Conservation (phyloP, 2,888 invertebrate genomes). For the Drosophila meridiana region DNA sequence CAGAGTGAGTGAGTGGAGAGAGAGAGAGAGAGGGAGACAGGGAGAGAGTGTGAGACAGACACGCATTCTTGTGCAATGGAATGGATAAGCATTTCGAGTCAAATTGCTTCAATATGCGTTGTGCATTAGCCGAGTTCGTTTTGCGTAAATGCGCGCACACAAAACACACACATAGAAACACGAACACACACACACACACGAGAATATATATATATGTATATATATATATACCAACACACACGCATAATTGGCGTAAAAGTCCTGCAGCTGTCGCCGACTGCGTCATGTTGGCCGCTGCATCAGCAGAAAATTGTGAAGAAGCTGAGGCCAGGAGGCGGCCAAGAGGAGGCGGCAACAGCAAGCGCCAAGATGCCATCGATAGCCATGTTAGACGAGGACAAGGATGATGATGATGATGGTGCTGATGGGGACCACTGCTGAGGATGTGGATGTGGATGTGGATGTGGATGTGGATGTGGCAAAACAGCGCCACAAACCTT, state of each 20-base stretch:
- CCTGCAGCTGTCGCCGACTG: slow-evolving; percentile 74
- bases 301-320: slow-evolving; percentile 62
- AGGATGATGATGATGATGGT: slow-evolving; percentile 3
- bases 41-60: slow-evolving; percentile 11
- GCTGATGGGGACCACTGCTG: not conserved
- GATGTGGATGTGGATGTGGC: slow-evolving; percentile 41
- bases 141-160: slow-evolving; percentile 70
- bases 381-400: slow-evolving; percentile 33
- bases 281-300: slow-evolving; percentile 67
- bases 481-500: slow-evolving; percentile 65
- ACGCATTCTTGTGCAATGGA: slow-evolving; percentile 57
- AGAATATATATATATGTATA: not conserved
- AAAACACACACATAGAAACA: slow-evolving; percentile 8
- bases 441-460: slow-evolving; percentile 25
- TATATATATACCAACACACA: slow-evolving; percentile 14
- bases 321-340: not conserved
- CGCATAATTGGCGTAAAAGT: slow-evolving; percentile 71
- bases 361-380: slow-evolving; percentile 68
- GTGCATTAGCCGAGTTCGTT: slow-evolving; percentile 73
- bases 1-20: not conserved
- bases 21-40: not conserved
- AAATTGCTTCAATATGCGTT: slow-evolving; percentile 77
- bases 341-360: slow-evolving; percentile 30
- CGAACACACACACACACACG: slow-evolving; percentile 1
- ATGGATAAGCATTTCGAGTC: slow-evolving; percentile 69